Conservation (phyloP, 2,797 vertebrate species). For the Hydrolagus colliei region DNA sequence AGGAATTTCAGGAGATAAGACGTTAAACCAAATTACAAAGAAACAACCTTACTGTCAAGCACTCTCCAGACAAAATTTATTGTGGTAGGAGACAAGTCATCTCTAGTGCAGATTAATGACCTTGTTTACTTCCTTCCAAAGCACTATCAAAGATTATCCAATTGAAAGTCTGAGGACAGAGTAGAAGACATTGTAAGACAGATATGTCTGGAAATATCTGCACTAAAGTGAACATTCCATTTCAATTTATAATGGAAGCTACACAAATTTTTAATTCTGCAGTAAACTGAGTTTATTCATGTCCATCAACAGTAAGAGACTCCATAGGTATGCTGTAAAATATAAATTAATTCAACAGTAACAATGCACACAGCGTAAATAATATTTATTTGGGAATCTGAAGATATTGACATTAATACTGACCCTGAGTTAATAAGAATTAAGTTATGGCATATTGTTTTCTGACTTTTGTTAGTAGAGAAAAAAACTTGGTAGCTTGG, state of each 20-base stretch:
- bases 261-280: background rate
- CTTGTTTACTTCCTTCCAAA: slow-evolving; percentile 29
- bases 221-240: slow-evolving; percentile 1
- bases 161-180: slow-evolving; percentile 20
- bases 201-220: slow-evolving; percentile 19
- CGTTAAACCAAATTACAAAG: background rate
- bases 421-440: background rate
- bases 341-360: background rate
- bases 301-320: too few species aligned
- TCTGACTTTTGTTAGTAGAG: background rate
- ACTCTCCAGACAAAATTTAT: slow-evolving; percentile 18
- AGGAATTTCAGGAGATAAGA: background rate
- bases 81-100: slow-evolving; percentile 9
- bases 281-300: background rate
- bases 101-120: slow-evolving; percentile 28
- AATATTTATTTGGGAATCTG: background rate
- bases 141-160: slow-evolving; percentile 31
- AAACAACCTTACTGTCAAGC: background rate
- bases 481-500: background rate
- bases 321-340: background rate
- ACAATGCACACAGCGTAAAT: background rate
- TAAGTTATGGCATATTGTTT: background rate
- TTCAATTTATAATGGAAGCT: background rate
- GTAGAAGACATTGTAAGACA: slow-evolving; percentile 21
- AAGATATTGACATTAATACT: background rate